Conservation (phyloP, 2,888 invertebrate genomes). For the Agrochola litura region DNA sequence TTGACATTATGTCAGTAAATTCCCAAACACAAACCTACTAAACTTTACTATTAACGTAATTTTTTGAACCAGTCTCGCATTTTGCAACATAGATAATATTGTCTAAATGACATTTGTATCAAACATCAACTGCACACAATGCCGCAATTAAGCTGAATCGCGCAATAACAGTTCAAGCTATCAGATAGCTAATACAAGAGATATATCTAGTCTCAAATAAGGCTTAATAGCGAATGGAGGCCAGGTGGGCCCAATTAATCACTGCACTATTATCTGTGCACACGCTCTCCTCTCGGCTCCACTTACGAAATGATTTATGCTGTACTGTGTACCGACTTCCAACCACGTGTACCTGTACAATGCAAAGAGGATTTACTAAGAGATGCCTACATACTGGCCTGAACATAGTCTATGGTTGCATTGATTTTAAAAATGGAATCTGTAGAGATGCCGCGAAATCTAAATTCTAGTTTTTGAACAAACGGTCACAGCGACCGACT, state of each 20-base stretch:
- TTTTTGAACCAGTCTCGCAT: background rate
- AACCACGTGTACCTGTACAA: constrained; percentile 21
- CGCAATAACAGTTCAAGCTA: constrained; percentile 40
- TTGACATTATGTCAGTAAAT: background rate
- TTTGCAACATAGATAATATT: background rate
- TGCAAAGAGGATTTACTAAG: constrained; percentile 37
- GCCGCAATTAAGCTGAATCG: constrained; percentile 22
- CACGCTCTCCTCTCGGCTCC: constrained; percentile 34
- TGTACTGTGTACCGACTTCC: constrained; percentile 24
- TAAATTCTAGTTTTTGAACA: background rate
- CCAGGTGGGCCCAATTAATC: constrained; percentile 72
- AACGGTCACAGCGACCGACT: too few species aligned
- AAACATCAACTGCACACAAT: constrained; percentile 26
- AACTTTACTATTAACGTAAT: too few species aligned
- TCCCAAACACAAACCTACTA: background rate
- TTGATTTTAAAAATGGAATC: constrained; percentile 29
- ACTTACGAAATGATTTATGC: constrained; percentile 67
- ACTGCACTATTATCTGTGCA: constrained; percentile 61
- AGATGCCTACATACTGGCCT: background rate
- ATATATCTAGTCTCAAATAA: constrained; percentile 51
- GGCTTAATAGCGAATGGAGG: constrained; percentile 55
- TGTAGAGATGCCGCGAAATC: background rate
- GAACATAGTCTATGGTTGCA: constrained; percentile 8
- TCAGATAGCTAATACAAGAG: constrained; percentile 32
- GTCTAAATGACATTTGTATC: constrained; percentile 14